phyloP scores from a whole-genome alignment of 2,888 invertebrate genomes.

The Rapana venosa region DNA sequence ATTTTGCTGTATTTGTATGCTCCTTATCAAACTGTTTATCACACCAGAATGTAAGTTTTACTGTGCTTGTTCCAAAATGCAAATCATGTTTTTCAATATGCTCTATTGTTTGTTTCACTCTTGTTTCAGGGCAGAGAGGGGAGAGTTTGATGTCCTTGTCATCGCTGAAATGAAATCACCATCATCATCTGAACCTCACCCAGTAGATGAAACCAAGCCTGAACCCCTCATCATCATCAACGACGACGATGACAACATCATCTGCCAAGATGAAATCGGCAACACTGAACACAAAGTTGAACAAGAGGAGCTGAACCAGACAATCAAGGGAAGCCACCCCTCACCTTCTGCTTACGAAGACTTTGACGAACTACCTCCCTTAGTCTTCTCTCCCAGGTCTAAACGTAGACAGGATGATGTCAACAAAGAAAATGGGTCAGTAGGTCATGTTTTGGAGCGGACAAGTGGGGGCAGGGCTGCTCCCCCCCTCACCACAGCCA shows the following conservation, averaged over 20 bases:
- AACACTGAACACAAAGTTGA: not conserved
- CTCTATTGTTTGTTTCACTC: not conserved
- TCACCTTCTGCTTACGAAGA: not conserved
- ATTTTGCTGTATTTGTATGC: too few relatives aligned
- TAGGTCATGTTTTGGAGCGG: not conserved
- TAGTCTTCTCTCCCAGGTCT: not conserved
- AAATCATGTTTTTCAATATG: too few relatives aligned
- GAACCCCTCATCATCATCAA: slow-evolving; percentile 19
- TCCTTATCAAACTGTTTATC: too few relatives aligned
- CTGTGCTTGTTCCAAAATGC: too few relatives aligned
- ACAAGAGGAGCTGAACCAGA: not conserved
- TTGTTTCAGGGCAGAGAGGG: slow-evolving; percentile 51
- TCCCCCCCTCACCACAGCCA: not conserved
- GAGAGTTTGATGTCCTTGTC: slow-evolving; percentile 53
- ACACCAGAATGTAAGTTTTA: too few relatives aligned
- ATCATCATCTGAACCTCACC: not conserved
- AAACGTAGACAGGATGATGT: not conserved
- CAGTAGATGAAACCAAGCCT: not conserved
- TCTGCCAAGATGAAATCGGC: not conserved
- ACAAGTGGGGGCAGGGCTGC: not conserved
- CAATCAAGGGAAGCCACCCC: slow-evolving; percentile 11
- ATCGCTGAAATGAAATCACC: slow-evolving; percentile 35
- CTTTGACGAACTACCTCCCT: slow-evolving; percentile 36
- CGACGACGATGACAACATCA: not conserved
- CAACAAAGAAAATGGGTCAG: slow-evolving; percentile 20